Evolutionary conservation across 2,797 vertebrate genomes (phyloP), one percentile per base, ranked within the genome.

Genomic region (Coregonus sp.): DNA sequence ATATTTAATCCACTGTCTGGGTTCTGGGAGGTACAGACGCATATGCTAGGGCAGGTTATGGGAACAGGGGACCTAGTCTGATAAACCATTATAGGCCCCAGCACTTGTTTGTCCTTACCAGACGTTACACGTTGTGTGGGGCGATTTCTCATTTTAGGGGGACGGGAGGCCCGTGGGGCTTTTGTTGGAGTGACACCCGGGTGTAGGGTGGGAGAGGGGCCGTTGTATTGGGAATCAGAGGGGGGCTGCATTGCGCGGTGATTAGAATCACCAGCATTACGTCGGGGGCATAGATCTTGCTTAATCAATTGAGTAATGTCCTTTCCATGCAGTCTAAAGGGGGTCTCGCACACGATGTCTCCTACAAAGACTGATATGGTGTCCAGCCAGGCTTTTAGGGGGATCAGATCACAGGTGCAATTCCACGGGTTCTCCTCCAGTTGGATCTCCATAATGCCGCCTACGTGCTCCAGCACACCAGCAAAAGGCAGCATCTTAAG

Each of bases 351-450:
- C 65, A 99, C 97, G 1, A 99, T 97, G 90, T 99, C 98, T 0
- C 97, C 98, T 0, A 99, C 97, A 0, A 98, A 98, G 31, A 99
- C 97, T 0, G 97, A 96, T 80, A 99, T 98, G n/a, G 97, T 99
- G 89, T 99, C 98, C 75, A 99, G 85, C 98, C 98, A 99, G 59
- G 97, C 95, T 87, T 98, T 99, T 69, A 99, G 96, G 0, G 98
- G 96, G 69, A 99, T 95, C 74, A 99, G 89, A 86, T 99, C 98
- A 0, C 98, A 99, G 18, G 97, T 99, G 90, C 98, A 99, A 78
- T 99, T 99, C 98, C 98, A 99, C 0, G 98, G 98, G 81, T 99
- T 99, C 85, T 99, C 98, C 84, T 99, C 98, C 82, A 99, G 93
- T 92, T 99, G 97, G 82, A 99, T 99, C 89, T 99, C 98, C 97